Base-by-base conservation (phyloP, 2,888 invertebrate species). In the Melanotus villosus region DNA sequence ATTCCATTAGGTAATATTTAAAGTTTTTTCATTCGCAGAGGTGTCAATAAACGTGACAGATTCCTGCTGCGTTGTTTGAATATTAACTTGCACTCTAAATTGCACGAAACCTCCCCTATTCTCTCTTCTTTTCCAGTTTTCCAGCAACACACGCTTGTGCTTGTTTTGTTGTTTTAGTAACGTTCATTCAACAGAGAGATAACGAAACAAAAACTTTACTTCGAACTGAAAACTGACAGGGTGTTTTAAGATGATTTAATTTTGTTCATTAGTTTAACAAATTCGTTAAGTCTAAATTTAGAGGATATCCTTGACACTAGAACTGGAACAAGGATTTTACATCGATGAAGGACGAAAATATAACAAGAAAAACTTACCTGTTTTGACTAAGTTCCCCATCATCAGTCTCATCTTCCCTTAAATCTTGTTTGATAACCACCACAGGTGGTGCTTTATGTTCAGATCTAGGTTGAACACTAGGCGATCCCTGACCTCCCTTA, bases 371-470 rank as follows among this genome's bases (percentile, higher is more conserved):
- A n/a, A n/a, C n/a, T 57, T 76, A 82, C 83, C 83, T 83, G 71
- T 83, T 83, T 74, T 82, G 81, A 36, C 81, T 87, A 75, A 86
- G 82, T 79, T 91, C 90, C 59, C 87, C 85, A 69, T 92, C 92
- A 76, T 91, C 90, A 69, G 85, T 87, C 77, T 94, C 94, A 75
- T 96, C 95, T 78, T 95, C 95, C 68, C 94, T 89, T 76, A 96
- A 89, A 82, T 96, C 95, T 63, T 93, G 87, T 83, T 97, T 97
- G 79, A 97, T 92, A 69, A 97, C 96, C 43, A 97, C 96, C 19
- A 96, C 96, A 30, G 96, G 96, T 68, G 96, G 96, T 67, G 95
- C 93, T 81, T 95, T 95, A 84, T 91, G 92, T 80, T 95, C 94
- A 65, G 92, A 89, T 47, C 91, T 85, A 19, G 92, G 89, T 64